phyloP scores from a whole-genome alignment of 2,888 invertebrate species.

The Hololepta plana region DNA sequence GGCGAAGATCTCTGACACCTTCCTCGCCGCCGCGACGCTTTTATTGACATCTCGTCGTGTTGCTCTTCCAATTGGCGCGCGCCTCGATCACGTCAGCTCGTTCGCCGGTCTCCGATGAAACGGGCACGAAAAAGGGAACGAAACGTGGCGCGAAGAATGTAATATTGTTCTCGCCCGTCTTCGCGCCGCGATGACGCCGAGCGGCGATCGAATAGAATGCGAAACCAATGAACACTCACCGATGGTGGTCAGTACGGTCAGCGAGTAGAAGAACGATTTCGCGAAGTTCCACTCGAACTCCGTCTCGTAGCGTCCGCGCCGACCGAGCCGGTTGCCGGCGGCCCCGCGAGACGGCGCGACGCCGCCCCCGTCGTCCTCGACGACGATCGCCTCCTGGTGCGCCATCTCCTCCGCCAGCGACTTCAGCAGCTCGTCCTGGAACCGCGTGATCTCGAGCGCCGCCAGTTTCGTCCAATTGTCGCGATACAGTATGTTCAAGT shows the following conservation, averaged over 20 bases:
- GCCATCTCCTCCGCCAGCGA: conserved; percentile 59
- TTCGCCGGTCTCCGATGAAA: too few species aligned
- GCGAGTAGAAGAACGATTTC: conserved; percentile 82
- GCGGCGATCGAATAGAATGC: too few species aligned
- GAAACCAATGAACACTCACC: conserved; percentile 39
- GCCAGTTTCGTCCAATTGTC: conserved; percentile 80
- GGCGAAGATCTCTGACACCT: too few species aligned
- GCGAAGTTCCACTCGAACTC: conserved; percentile 78
- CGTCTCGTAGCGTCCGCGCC: too few species aligned
- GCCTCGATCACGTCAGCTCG: too few species aligned
- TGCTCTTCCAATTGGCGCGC: too few species aligned
- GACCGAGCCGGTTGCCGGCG: conserved; percentile 27
- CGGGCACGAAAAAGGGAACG: too few species aligned
- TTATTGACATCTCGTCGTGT: too few species aligned
- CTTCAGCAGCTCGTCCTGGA: conserved; percentile 54
- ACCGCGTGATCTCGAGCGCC: conserved; percentile 57
- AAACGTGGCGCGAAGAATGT: too few species aligned
- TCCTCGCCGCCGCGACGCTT: too few species aligned
- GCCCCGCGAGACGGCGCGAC: conserved; percentile 7
- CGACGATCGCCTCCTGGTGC: conserved; percentile 13
- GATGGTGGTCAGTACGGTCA: conserved; percentile 84
- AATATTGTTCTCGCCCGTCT: too few species aligned
- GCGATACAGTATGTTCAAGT: conserved; percentile 71
- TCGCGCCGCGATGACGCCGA: too few species aligned
- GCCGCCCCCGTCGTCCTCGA: conserved; percentile 3